Conservation (phyloP, 2,888 invertebrate genomes). For the Cetonia aurata region DNA sequence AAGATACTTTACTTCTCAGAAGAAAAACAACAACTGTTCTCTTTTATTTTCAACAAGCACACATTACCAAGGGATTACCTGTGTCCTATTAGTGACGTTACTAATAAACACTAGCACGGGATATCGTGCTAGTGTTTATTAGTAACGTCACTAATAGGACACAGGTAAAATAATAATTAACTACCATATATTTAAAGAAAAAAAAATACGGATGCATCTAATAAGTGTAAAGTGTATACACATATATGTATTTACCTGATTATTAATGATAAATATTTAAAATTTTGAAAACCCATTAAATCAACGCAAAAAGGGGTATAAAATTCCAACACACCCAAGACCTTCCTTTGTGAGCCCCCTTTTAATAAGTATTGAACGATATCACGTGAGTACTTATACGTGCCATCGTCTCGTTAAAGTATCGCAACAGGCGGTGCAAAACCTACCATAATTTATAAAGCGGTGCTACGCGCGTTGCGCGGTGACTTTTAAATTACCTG, state of each 20-base stretch:
- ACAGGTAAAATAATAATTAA: too few relatives aligned
- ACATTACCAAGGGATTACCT: too few relatives aligned
- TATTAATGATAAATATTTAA: conserved; percentile 31
- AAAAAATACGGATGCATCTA: too few relatives aligned
- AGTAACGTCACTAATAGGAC: too few relatives aligned
- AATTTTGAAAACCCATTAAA: conserved; percentile 39
- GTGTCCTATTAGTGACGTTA: too few relatives aligned
- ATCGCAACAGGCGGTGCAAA: conserved; percentile 54
- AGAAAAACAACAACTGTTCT: too few relatives aligned
- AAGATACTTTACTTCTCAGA: too few relatives aligned
- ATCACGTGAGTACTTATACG: conserved; percentile 45
- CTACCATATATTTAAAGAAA: too few relatives aligned
- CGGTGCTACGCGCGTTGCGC: conserved; percentile 4
- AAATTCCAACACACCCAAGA: conserved; percentile 43
- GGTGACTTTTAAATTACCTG: conserved; percentile 23
- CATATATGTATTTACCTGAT: background rate
- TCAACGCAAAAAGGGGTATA: conserved; percentile 46
- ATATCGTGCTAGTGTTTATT: too few relatives aligned
- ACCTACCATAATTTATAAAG: conserved; percentile 50
- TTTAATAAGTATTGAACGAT: conserved; percentile 46
- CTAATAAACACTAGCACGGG: too few relatives aligned
- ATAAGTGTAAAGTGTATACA: too few relatives aligned
- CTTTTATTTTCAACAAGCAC: too few relatives aligned
- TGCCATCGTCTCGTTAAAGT: conserved; percentile 53
- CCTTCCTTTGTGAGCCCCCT: conserved; percentile 45